phyloP scores from a whole-genome alignment of 1,140 invertebrate genomes.

The Brachionus manjavacas region DNA sequence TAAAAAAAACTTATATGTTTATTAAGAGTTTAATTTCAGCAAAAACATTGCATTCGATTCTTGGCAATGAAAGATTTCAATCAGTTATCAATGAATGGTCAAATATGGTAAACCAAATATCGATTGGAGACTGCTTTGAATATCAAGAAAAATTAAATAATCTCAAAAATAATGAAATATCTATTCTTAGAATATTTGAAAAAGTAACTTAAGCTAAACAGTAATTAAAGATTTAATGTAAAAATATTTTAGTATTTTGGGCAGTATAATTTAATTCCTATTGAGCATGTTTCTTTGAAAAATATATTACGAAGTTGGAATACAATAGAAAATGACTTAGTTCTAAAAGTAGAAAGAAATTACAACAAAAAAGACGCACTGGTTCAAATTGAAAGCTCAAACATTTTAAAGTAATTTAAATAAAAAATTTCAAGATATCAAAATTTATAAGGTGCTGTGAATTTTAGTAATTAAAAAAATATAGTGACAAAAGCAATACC shows the following conservation, averaged over 20 bases:
- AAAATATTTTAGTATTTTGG: not conserved
- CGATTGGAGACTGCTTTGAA: not conserved
- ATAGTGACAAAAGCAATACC: no score
- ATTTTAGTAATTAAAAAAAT: no score
- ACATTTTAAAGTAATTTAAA: not conserved
- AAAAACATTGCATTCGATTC: not conserved
- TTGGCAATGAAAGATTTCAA: conserved; percentile 20
- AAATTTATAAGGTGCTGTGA: no score
- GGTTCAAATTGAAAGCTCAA: not conserved
- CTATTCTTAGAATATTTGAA: not conserved
- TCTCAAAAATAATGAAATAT: not conserved
- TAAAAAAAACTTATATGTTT: not conserved
- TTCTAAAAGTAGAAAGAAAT: not conserved
- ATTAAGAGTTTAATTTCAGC: not conserved
- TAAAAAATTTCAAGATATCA: no score
- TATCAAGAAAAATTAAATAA: not conserved
- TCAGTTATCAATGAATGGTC: not conserved
- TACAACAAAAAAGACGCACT: conserved; percentile 35
- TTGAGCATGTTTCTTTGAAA: not conserved
- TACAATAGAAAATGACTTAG: not conserved
- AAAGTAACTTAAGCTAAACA: not conserved
- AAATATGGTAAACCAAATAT: not conserved
- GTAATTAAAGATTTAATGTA: not conserved
- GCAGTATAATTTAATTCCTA: conserved; percentile 17
- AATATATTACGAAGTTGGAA: not conserved